A percentile compares a stretch with the other conserved stretches of the same genome.
Evolutionary conservation across 2,797 vertebrate genomes (phyloP).

Genomic region (Aquila chrysaetos): DNA sequence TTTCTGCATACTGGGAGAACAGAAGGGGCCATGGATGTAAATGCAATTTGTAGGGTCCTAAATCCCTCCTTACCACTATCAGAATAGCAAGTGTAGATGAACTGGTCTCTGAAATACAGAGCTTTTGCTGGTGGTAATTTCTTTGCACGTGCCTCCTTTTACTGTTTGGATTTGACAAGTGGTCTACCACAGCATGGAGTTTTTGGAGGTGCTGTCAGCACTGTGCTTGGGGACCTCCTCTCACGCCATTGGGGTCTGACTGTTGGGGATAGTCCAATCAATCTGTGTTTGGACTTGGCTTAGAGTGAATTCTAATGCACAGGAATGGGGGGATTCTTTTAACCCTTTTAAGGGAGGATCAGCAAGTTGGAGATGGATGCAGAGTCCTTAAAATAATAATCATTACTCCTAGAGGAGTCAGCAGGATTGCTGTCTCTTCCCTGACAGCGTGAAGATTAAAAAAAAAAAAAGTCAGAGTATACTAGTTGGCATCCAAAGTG

Average conservation of each 20-base stretch:
- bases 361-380: not conserved
- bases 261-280: not conserved
- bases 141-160: not conserved
- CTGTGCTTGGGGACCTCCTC: accelerated
- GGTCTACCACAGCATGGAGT: not conserved
- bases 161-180: not conserved
- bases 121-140: not conserved
- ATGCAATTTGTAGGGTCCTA: not conserved
- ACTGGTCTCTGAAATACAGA: not conserved
- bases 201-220: not conserved
- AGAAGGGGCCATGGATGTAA: not conserved
- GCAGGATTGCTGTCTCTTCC: not conserved
- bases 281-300: not conserved
- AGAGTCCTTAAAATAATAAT: not conserved
- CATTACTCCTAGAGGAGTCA: not conserved
- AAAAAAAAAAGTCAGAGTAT: not conserved
- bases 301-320: not conserved
- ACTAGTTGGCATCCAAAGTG: not conserved
- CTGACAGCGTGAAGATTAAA: not conserved
- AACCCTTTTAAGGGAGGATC: not conserved
- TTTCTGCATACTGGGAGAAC: not conserved
- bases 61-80: not conserved
- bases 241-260: accelerated
- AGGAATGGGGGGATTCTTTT: not conserved
- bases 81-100: not conserved